phyloP scores from a whole-genome alignment of 2,113 vertebrate species.

The Elephas maximus region DNA sequence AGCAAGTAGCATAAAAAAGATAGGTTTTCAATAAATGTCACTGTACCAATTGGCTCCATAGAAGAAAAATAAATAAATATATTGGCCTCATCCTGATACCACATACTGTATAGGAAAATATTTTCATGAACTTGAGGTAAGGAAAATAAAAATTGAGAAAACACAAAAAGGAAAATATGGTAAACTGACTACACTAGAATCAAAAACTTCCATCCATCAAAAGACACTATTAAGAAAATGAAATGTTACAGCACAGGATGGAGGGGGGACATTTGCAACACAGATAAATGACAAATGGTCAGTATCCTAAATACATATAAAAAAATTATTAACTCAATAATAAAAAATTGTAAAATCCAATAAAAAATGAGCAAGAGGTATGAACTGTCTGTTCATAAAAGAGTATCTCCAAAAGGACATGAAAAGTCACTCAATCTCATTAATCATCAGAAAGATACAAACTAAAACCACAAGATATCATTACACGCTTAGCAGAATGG shows the following conservation, averaged over 20 bases:
- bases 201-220: neutral
- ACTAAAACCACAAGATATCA: neutral
- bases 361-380: neutral
- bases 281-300: neutral
- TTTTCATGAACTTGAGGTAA: neutral
- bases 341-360: slow-evolving; percentile 14
- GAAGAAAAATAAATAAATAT: neutral
- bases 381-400: neutral
- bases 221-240: neutral
- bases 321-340: neutral
- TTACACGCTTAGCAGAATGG: neutral
- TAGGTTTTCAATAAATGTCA: neutral
- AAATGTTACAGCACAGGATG: neutral
- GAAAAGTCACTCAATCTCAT: neutral
- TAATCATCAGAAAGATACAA: neutral
- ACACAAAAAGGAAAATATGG: neutral
- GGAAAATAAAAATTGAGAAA: slow-evolving; percentile 9
- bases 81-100: neutral
- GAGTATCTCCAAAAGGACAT: neutral
- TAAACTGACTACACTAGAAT: neutral
- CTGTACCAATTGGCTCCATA: neutral
- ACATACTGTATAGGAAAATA: neutral
- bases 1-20: neutral
- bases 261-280: neutral
- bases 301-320: neutral